Evolutionary conservation across 1,140 invertebrate genomes (phyloP), one percentile per base, ranked within the genome.

Genomic region (Conus betulinus): DNA sequence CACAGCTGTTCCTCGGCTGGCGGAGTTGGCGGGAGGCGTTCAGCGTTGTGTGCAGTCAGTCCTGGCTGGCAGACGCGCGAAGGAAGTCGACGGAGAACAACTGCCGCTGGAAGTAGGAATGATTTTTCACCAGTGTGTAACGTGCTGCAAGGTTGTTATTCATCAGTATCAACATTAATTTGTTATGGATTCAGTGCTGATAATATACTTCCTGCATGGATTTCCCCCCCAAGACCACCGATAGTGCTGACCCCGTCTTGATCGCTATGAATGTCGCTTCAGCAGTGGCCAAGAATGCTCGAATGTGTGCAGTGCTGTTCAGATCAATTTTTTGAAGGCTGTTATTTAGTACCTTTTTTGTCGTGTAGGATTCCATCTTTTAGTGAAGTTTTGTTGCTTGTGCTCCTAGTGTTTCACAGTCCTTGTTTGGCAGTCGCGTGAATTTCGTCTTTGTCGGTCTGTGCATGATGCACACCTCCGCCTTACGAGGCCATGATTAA

Each of bases 11-110:
- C 79, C 51, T 23, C 51, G 79, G 20, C 79, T 8, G 7, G 39
- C 51, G 25, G 53, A 81, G 39, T 81, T 81, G 79, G 79, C 79
- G 79, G 79, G 79, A 81, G 79, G 79, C 51, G 79, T 53, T 81
- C 27, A 23, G 79, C 79, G 27, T 52, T 51, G 39, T 81, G 79
- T 81, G 79, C 51, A 81, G 79, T 81, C 17, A 11, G 39, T 20
- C 15, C 15, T 53, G 79, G 6, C 23, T 53, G 51, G 17, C 27
- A 81, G 51, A 81, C 51, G 79, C 79, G 79, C 79, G 79, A 81
- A 81, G 79, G 15, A 15, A 4, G 79, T 81, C 39, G 79, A 81
- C 79, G 11, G 52, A 51, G 39, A 81, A 53, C 27, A 7, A 81
- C 51, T 81, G 5, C 13, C 20, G 51, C 39, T 81, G 25, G 76